Evolutionary conservation across 2,888 invertebrate genomes (phyloP).

Genomic region (Mycogona germanica): DNA sequence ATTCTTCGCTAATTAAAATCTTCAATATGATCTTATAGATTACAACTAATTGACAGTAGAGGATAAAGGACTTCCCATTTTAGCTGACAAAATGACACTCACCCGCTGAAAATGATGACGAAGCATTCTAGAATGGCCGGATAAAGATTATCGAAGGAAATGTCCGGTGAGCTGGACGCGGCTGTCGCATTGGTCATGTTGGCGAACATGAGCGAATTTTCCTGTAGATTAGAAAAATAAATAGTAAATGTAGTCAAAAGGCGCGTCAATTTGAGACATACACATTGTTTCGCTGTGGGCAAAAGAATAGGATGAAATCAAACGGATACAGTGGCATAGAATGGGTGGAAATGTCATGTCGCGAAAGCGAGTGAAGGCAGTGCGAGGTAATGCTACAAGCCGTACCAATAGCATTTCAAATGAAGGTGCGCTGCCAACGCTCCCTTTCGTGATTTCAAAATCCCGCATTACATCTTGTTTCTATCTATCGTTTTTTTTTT

Average conservation of each 20-base stretch:
- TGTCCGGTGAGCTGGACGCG: slow-evolving; percentile 6
- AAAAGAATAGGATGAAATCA: not conserved
- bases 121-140: slow-evolving; percentile 87
- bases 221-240: not conserved
- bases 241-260: too few species aligned
- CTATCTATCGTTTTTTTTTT: too few species aligned
- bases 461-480: too few species aligned
- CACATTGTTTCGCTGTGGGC: not conserved
- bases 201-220: not conserved
- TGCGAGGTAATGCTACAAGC: too few species aligned
- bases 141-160: slow-evolving; percentile 59
- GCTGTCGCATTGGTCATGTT: slow-evolving; percentile 12
- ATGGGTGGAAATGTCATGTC: not conserved
- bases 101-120: slow-evolving; percentile 81
- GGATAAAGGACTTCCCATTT: not conserved
- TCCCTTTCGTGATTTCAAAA: too few species aligned
- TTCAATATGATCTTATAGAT: not conserved
- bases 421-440: too few species aligned
- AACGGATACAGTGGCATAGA: not conserved
- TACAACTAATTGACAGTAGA: not conserved
- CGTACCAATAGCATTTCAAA: too few species aligned
- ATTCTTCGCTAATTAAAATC: too few species aligned
- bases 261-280: not conserved
- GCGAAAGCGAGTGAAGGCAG: too few species aligned
- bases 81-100: slow-evolving; percentile 27